Base-by-base conservation (phyloP, 64 coral and sea anemone species). In the Montipora sp. region DNA sequence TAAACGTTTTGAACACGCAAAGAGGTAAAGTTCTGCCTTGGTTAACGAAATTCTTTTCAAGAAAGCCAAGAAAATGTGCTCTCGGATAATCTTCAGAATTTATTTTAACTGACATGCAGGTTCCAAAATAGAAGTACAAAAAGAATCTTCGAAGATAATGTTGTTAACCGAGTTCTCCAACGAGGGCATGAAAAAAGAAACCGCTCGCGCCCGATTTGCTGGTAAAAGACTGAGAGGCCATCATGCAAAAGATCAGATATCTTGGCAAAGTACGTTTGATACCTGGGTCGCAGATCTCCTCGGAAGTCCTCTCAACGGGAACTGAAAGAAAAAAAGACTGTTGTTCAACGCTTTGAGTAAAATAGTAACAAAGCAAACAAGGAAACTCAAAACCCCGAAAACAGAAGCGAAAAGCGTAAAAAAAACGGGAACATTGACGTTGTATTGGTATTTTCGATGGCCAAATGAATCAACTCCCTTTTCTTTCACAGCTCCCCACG, bases 211-310 rank as follows among this genome's bases (percentile, higher is more conserved):
- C 36, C 36, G 36, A 36, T 36, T 36, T 36, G 36, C 36, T 36
- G 36, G 36, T 36, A 36, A 36, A 36, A 36, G 36, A 36, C 36
- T 36, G 36, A 36, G 36, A 36, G 36, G 36, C 51, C 51, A 55
- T 5, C 51, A 55, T 55, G 10, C 10, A 48, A 78, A 43, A 78
- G 13, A 49, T 4, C 12, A 3, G n/a, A 78, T 16, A 50, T 47
- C 60, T 78, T 50, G 1, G 53, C 53, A 57, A 81, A 14, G 12
- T 36, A 16, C 47, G 47, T 18, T 48, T n/a, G 4, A 44, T 85
- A 85, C 82, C 82, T 85, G 61, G 9, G 9, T 71, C 47, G 65
- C 82, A 85, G 44, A 22, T 69, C 47, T 85, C 82, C 10, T 85
- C 63, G 7, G n/a, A 48, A 44, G 10, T 85, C 21, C 19, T 49